A percentile compares a stretch with the other conserved stretches of the same genome.
These are phyloP conservation scores for Rhinichthys klamathensis DNA, from an alignment of 2,113 vertebrate genomes.

Conservation along the genomic window DNA sequence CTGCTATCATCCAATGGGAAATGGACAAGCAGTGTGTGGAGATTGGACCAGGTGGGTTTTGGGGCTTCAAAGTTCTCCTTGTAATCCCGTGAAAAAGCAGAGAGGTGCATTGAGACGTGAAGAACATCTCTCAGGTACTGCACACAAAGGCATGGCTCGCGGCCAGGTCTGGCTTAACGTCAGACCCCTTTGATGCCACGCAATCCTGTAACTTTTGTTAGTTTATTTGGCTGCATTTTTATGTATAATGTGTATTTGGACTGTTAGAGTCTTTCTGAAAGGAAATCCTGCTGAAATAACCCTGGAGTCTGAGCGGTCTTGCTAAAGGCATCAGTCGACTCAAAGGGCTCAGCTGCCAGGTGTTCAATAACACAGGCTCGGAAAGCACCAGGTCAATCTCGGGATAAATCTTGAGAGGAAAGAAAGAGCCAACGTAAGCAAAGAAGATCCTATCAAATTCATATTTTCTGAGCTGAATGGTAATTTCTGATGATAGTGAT, in stretches of 20 bases:
- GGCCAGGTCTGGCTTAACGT: slow-evolving; percentile 67
- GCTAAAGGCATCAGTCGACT: slow-evolving; percentile 73
- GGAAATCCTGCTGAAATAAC: slow-evolving; percentile 77
- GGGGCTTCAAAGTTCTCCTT: slow-evolving; percentile 75
- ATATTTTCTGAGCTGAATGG: slow-evolving; percentile 66
- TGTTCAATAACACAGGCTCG: slow-evolving; percentile 71
- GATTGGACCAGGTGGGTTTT: slow-evolving; percentile 76
- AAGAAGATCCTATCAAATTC: slow-evolving; percentile 62
- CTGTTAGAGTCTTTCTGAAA: slow-evolving; percentile 68
- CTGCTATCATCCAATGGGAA: slow-evolving; percentile 70
- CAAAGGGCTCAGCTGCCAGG: slow-evolving; percentile 73
- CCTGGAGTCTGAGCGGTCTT: slow-evolving; percentile 71
- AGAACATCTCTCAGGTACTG: slow-evolving; percentile 76
- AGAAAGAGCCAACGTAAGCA: slow-evolving; percentile 57
- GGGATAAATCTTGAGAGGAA: slow-evolving; percentile 65
- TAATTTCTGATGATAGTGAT: slow-evolving; percentile 60
- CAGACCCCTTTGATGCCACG: slow-evolving; percentile 76
- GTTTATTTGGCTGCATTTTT: slow-evolving; percentile 78
- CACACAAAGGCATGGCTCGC: slow-evolving; percentile 74
- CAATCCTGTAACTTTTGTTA: slow-evolving; percentile 74
- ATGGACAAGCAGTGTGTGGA: slow-evolving; percentile 62
- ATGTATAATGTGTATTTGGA: slow-evolving; percentile 77
- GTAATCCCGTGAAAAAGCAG: slow-evolving; percentile 69
- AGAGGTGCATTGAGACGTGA: slow-evolving; percentile 71
- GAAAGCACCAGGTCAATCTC: slow-evolving; percentile 68